phyloP scores from a whole-genome alignment of 2,888 invertebrate species.

The Aphodius sticticus region DNA sequence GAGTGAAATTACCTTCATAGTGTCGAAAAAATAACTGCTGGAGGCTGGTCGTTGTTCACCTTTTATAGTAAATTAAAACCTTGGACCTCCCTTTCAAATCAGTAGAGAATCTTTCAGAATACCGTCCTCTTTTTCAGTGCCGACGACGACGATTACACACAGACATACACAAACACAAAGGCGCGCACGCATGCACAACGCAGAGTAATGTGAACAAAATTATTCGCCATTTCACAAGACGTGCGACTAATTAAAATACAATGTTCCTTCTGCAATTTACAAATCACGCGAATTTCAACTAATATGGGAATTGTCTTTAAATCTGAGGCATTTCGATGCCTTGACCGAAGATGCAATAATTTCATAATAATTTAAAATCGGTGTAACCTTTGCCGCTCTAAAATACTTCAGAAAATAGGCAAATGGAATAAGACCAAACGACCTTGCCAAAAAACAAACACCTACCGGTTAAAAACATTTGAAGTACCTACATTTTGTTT shows the following conservation, averaged over 20 bases:
- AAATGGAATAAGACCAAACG: background rate
- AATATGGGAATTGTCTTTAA: background rate
- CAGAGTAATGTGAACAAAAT: background rate
- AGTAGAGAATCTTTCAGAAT: constrained; percentile 24
- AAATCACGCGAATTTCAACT: background rate
- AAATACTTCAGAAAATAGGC: background rate
- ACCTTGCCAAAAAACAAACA: background rate
- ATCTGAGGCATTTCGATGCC: background rate
- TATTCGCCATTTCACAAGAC: background rate
- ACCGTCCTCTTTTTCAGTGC: constrained; percentile 27
- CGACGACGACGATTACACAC: background rate
- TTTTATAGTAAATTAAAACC: constrained; percentile 34
- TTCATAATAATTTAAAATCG: background rate
- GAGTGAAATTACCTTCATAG: constrained; percentile 28
- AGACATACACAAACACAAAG: background rate
- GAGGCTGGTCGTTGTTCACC: constrained; percentile 20
- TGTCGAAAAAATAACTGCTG: constrained; percentile 27
- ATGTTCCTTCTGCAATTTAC: background rate
- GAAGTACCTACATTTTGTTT: too few relatives aligned
- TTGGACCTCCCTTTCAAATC: constrained; percentile 33
- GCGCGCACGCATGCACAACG: background rate
- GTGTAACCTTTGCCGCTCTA: background rate
- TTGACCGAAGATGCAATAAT: background rate
- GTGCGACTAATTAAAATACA: constrained; percentile 4
- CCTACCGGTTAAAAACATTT: background rate